These are phyloP conservation scores for Fragum whitleyi DNA, from an alignment of 2,888 invertebrate species.

Conservation along the genomic window DNA sequence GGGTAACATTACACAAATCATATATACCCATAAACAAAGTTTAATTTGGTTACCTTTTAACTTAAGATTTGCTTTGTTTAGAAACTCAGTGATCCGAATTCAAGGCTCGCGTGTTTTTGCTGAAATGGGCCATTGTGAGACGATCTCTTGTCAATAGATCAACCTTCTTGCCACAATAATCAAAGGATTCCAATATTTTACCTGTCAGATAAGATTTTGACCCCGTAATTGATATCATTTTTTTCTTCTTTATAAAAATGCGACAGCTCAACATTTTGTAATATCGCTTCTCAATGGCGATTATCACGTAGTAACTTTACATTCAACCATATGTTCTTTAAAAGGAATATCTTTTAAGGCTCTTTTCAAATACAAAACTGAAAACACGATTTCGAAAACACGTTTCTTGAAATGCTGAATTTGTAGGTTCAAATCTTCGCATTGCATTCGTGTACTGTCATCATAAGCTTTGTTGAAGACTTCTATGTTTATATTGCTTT, in stretches of 20 bases:
- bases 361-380: too few species aligned
- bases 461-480: too few species aligned
- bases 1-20: constrained; percentile 39
- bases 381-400: too few species aligned
- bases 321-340: too few species aligned
- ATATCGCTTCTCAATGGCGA: too few species aligned
- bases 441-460: too few species aligned
- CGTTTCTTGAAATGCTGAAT: too few species aligned
- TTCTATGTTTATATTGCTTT: too few species aligned
- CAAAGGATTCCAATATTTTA: constrained; percentile 54
- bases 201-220: constrained; percentile 51
- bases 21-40: constrained; percentile 47
- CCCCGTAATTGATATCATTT: constrained; percentile 39
- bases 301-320: too few species aligned
- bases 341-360: too few species aligned
- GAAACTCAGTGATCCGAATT: constrained; percentile 46
- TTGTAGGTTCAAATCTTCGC: too few species aligned
- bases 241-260: constrained; percentile 1
- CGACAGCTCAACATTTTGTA: too few species aligned
- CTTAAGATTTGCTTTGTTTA: constrained; percentile 59
- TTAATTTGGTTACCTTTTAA: constrained; percentile 62
- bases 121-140: constrained; percentile 41
- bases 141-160: constrained; percentile 61
- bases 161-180: constrained; percentile 57
- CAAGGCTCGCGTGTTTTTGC: constrained; percentile 54